Evolutionary conservation across 2,888 invertebrate species (phyloP).

Genomic region (Leucania comma): DNA sequence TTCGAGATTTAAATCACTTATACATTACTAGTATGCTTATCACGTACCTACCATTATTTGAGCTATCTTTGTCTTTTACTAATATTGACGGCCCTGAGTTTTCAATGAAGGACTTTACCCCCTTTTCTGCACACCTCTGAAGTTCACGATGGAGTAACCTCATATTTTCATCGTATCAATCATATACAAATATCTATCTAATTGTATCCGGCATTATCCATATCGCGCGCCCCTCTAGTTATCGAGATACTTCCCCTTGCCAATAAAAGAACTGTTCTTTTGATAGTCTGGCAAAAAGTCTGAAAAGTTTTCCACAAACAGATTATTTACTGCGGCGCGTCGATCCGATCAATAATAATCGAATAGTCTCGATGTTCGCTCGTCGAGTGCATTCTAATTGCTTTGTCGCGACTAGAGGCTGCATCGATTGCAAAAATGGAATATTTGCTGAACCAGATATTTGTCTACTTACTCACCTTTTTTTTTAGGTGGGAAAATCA

Average conservation of each 20-base stretch:
- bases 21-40: too few relatives aligned
- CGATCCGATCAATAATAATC: slow-evolving; percentile 45
- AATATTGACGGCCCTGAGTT: too few relatives aligned
- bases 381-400: slow-evolving; percentile 52
- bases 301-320: slow-evolving; percentile 39
- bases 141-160: not conserved
- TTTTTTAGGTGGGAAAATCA: too few relatives aligned
- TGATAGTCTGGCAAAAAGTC: slow-evolving; percentile 24
- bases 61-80: too few relatives aligned
- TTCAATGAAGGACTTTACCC: too few relatives aligned
- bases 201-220: not conserved
- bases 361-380: slow-evolving; percentile 53
- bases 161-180: not conserved
- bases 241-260: slow-evolving; percentile 6
- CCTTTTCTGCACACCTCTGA: too few relatives aligned
- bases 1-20: too few relatives aligned
- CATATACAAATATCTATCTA: not conserved
- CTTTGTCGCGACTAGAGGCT: slow-evolving; percentile 20
- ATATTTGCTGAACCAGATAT: not conserved
- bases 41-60: too few relatives aligned
- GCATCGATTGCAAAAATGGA: slow-evolving; percentile 37
- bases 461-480: not conserved
- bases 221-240: not conserved
- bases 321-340: slow-evolving; percentile 42
- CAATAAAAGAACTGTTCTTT: slow-evolving; percentile 19